Conservation (phyloP, 2,113 vertebrate genomes). For the Xiphorhynchus elegans region DNA sequence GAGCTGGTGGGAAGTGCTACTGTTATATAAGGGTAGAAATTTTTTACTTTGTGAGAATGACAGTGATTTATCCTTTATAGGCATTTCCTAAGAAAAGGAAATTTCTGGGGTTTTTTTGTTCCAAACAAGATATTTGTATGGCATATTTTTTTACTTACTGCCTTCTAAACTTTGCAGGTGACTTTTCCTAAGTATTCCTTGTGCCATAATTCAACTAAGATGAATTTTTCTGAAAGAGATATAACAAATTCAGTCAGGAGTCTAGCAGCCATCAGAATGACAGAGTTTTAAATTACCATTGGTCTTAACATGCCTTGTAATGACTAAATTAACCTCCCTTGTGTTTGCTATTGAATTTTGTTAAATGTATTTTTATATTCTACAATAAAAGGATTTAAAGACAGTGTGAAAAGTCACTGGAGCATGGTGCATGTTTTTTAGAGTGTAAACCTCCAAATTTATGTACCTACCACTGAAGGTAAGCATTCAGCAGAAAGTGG, state of each 20-base stretch:
- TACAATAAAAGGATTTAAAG: background rate
- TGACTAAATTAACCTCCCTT: background rate
- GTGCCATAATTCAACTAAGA: background rate
- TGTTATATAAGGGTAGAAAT: background rate
- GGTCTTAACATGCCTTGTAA: background rate
- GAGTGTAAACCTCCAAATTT: background rate
- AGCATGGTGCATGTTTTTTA: background rate
- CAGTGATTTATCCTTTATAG: background rate
- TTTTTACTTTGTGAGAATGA: background rate
- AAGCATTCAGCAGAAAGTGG: background rate
- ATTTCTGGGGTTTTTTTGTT: background rate
- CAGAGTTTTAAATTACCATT: background rate
- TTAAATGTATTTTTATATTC: background rate
- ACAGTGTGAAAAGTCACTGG: background rate
- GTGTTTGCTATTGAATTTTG: background rate
- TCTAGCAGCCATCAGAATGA: background rate
- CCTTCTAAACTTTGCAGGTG: background rate
- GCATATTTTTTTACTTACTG: background rate
- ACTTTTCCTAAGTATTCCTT: background rate
- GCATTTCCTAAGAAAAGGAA: background rate
- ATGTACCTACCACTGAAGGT: background rate
- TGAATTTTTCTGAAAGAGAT: background rate
- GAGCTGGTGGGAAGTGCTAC: background rate
- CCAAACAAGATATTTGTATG: background rate
- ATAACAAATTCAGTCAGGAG: background rate